These are phyloP conservation scores for Acomys russatus DNA, from an alignment of 2,797 vertebrate genomes.

Conservation along the genomic window DNA sequence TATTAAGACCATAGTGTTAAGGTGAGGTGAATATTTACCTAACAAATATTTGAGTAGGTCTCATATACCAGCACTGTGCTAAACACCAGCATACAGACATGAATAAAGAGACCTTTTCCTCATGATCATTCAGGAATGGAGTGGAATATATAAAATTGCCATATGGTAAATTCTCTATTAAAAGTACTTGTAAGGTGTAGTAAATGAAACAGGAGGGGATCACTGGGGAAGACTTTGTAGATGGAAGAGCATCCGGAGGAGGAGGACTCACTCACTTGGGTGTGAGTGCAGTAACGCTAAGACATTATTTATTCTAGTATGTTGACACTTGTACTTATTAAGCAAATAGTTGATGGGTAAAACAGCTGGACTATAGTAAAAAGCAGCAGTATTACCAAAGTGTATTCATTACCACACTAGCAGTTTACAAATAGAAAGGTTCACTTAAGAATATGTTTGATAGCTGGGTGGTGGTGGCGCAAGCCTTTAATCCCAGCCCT, in stretches of 20 bases:
- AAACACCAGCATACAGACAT: slow-evolving; percentile 20
- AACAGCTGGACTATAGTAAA: slow-evolving; percentile 40
- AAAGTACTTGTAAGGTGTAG: neutral
- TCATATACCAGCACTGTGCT: neutral
- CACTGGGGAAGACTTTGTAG: neutral
- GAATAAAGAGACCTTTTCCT: slow-evolving; percentile 55
- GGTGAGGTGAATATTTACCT: slow-evolving; percentile 50
- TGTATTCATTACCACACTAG: neutral
- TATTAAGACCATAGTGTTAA: slow-evolving; percentile 45
- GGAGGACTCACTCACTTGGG: neutral
- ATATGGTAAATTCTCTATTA: slow-evolving; percentile 27
- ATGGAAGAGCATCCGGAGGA: neutral
- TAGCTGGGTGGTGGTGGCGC: neutral
- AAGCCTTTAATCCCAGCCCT: neutral
- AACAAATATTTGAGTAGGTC: slow-evolving; percentile 59
- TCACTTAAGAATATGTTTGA: slow-evolving; percentile 27
- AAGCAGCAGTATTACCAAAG: slow-evolving; percentile 52
- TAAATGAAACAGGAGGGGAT: neutral
- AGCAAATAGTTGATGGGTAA: slow-evolving; percentile 31
- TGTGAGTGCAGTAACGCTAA: neutral
- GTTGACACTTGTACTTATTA: slow-evolving; percentile 45
- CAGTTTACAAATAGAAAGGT: neutral
- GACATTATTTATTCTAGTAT: slow-evolving; percentile 1
- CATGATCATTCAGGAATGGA: slow-evolving; percentile 8
- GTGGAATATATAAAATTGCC: slow-evolving; percentile 20